Evolutionary conservation across 2,888 invertebrate genomes (phyloP), one percentile per base, ranked within the genome.

Genomic region (Hylaea fasciaria): DNA sequence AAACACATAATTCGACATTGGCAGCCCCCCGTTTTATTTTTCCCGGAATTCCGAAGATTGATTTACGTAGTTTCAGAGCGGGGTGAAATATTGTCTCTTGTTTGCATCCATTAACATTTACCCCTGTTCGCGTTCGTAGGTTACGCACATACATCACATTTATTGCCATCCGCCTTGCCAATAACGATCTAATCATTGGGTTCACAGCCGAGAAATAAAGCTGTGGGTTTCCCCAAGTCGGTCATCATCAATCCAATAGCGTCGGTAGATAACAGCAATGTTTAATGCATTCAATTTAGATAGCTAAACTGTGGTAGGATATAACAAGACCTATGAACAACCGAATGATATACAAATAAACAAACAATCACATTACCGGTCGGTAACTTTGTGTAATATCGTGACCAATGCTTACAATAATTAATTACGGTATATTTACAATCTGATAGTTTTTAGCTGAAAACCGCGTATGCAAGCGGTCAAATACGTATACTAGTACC

Each of bases 131-230:
- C 39, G 46, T 46, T 55, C 49, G 22, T 40, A 43, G 60, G 52
- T 13, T 47, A 1, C 40, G 44, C 22, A 29, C 56, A 62, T 62
- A 62, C 44, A 62, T 62, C 61, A 62, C 48, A 52, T 62, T 57
- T 57, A 62, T 57, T 40, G 61, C 56, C 45, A 51, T 62, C 56
- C 52, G 56, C 61, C 61, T 57, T 57, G 44, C 61, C 61, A 53
- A 62, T 62, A 62, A 62, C 48, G 56, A 44, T 52, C 56, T 62
- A 62, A 62, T 62, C 61, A 57, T 62, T 62, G 56, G 56, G 56
- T 62, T 62, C 52, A 46, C 44, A 50, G 14, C 50, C 56, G 56
- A 28, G 55, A 43, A 60, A 60, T 56, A 57, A 56, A 62, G 61
- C 39, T 47, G 44, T 49, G 56, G 52, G 48, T 52, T 48, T 62